A percentile compares a stretch with the other conserved stretches of the same genome.
phyloP scores from a whole-genome alignment of 2,797 vertebrate genomes.

The Oceanodroma leucorhoa region DNA sequence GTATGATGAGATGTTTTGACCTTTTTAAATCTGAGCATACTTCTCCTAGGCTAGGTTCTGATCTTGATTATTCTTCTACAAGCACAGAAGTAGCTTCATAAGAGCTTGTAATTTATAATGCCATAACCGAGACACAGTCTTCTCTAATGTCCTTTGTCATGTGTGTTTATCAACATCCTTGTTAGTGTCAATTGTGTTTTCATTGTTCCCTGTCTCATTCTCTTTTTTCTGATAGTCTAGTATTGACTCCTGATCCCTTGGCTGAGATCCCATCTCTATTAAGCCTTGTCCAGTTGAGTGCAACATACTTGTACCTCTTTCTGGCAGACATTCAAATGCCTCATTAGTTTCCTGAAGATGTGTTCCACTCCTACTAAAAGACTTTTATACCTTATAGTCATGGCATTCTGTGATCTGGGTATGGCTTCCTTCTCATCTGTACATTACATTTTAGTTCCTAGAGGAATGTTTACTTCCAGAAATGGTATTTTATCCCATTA shows the following conservation, averaged over 20 bases:
- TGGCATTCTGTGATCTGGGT: not conserved
- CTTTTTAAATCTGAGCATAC: not conserved
- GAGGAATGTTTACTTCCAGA: not conserved
- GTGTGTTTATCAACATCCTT: not conserved
- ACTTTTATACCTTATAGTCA: not conserved
- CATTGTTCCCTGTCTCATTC: not conserved
- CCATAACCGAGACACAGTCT: not conserved
- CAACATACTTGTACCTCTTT: not conserved
- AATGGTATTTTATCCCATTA: not conserved
- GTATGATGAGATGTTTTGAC: not conserved
- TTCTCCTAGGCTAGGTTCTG: not conserved
- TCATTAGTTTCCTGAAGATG: not conserved
- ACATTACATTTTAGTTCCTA: not conserved
- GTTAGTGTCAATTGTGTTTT: not conserved
- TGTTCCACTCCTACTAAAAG: not conserved
- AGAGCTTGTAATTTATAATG: not conserved
- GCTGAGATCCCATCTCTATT: not conserved
- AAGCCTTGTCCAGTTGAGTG: not conserved
- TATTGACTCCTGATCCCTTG: not conserved
- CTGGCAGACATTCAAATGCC: not conserved
- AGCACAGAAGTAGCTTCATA: not conserved
- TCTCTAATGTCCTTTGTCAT: not conserved
- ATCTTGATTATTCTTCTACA: not conserved
- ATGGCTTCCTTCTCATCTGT: not conserved
- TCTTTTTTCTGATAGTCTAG: not conserved